Evolutionary conservation across 2,113 vertebrate species (phyloP).

Genomic region (Perca fluviatilis): DNA sequence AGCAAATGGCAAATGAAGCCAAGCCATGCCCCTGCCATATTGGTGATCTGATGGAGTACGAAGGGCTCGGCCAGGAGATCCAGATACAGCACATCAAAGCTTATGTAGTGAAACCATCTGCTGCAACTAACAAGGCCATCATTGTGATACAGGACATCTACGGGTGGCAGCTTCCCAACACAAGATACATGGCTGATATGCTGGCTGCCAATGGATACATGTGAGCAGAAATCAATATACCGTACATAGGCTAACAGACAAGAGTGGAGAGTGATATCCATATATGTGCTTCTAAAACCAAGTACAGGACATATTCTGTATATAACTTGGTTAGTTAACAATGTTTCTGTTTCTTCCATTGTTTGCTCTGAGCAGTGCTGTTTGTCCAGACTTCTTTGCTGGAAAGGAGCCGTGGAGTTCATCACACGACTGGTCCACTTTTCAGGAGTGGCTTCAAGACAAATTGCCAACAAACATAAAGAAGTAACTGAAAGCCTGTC

Average conservation of each 20-base stretch:
- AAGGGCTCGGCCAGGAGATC: slow-evolving; percentile 87
- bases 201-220: slow-evolving; percentile 90
- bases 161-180: slow-evolving; percentile 93
- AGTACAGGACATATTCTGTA: neutral
- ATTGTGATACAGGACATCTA: slow-evolving; percentile 93
- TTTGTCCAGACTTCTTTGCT: slow-evolving; percentile 92
- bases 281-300: neutral
- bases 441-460: slow-evolving; percentile 89
- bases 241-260: too few species aligned
- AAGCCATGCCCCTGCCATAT: slow-evolving; percentile 90
- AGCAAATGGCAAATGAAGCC: slow-evolving; percentile 90
- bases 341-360: neutral
- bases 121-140: slow-evolving; percentile 87
- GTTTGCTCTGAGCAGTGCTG: slow-evolving; percentile 72
- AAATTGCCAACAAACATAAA: slow-evolving; percentile 87
- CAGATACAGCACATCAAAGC: slow-evolving; percentile 89
- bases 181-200: slow-evolving; percentile 93
- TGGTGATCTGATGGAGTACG: slow-evolving; percentile 88
- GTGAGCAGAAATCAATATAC: slow-evolving; percentile 73
- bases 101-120: slow-evolving; percentile 86
- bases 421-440: slow-evolving; percentile 85
- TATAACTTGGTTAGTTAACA: neutral
- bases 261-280: neutral
- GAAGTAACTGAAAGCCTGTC: slow-evolving; percentile 79
- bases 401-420: slow-evolving; percentile 90